Conservation (phyloP, 1,140 invertebrate species). For the Cryptotermes secundus region DNA sequence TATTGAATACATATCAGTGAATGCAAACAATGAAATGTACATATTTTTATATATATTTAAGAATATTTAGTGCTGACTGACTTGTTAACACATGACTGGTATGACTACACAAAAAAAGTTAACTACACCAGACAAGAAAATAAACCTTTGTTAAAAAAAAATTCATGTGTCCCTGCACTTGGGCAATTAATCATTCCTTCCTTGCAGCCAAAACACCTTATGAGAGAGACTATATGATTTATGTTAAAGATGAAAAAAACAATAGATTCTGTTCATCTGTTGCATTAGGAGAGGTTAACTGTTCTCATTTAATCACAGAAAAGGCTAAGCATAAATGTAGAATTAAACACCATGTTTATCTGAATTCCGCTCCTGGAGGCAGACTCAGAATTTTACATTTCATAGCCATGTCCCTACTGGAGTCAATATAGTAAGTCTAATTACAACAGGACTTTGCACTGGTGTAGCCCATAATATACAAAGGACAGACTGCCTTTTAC, state of each 20-base stretch:
- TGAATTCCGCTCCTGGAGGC: too few species aligned
- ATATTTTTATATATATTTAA: constrained; percentile 8
- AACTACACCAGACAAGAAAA: background rate
- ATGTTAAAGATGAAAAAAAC: background rate
- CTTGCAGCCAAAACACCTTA: background rate
- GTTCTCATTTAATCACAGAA: too few species aligned
- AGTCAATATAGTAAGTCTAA: too few species aligned
- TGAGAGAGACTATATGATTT: background rate
- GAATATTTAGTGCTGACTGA: background rate
- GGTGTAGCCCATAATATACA: too few species aligned
- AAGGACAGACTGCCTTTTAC: too few species aligned
- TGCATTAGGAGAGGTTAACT: too few species aligned
- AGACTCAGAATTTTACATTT: too few species aligned
- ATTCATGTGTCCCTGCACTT: background rate
- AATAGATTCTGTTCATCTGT: background rate
- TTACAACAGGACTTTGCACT: too few species aligned
- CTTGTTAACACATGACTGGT: background rate
- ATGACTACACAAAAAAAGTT: background rate
- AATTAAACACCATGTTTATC: too few species aligned
- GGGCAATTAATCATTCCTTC: constrained; percentile 16
- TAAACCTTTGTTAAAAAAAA: background rate
- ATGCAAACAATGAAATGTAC: constrained; percentile 18
- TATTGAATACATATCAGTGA: constrained; percentile 5
- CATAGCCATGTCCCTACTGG: too few species aligned
- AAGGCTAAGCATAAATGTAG: too few species aligned